phyloP scores from a whole-genome alignment of 2,797 vertebrate species.

The Eptatretus atami region DNA sequence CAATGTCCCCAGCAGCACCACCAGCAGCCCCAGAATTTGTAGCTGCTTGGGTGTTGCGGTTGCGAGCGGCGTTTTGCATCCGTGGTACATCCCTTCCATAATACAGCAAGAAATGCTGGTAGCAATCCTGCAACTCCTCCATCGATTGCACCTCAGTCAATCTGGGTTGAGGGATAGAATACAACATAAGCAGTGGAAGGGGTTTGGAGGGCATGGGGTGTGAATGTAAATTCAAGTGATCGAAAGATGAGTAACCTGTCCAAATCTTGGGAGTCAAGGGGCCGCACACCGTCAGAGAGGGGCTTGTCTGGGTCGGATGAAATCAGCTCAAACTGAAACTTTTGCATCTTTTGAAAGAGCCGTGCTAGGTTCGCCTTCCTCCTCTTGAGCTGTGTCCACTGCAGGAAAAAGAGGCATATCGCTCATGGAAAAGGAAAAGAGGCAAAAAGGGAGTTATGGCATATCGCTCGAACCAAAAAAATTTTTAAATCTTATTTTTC shows the following conservation, averaged over 20 bases:
- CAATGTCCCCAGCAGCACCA: too few relatives aligned
- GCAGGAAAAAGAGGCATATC: background rate
- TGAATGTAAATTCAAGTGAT: background rate
- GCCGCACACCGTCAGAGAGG: slow-evolving; percentile 64
- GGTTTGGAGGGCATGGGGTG: background rate
- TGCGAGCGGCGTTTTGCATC: slow-evolving; percentile 78
- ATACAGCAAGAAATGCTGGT: slow-evolving; percentile 89
- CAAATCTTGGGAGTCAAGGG: slow-evolving; percentile 72
- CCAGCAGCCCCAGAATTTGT: slow-evolving; percentile 19
- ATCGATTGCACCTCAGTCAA: slow-evolving; percentile 85
- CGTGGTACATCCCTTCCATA: slow-evolving; percentile 91
- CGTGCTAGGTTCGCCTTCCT: slow-evolving; percentile 82
- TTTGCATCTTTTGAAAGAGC: slow-evolving; percentile 91
- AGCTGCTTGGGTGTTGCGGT: slow-evolving; percentile 50
- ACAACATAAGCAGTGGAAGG: background rate
- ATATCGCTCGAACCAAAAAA: too few relatives aligned
- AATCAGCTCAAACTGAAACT: slow-evolving; percentile 86
- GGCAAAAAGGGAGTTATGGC: too few relatives aligned
- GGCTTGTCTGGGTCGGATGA: slow-evolving; percentile 94
- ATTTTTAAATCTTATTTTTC: too few relatives aligned
- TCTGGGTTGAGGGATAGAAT: slow-evolving; percentile 14
- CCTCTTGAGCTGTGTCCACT: slow-evolving; percentile 91
- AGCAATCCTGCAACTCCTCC: slow-evolving; percentile 75
- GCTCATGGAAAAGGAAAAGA: too few relatives aligned
- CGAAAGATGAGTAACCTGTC: slow-evolving; percentile 29